Evolutionary conservation across 2,888 invertebrate species (phyloP).

Genomic region (Sesamia inferens): DNA sequence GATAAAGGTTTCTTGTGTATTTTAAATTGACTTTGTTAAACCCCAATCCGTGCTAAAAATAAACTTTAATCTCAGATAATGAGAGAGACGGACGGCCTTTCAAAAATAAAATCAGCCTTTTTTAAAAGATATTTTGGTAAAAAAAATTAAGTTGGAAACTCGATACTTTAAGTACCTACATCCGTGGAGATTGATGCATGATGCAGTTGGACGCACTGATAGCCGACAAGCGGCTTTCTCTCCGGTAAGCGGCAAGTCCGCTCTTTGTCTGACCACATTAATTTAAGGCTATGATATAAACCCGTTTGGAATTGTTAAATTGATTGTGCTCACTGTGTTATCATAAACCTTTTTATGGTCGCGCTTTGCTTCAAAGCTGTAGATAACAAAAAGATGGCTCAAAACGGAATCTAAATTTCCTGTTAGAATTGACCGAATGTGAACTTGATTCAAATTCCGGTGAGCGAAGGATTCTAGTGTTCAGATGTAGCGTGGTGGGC

Average conservation of each 20-base stretch:
- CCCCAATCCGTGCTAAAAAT: conserved; percentile 19
- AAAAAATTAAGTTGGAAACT: conserved; percentile 57
- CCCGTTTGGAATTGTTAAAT: conserved; percentile 80
- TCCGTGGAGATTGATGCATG: conserved; percentile 66
- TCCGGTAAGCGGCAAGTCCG: conserved; percentile 80
- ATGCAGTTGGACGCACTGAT: conserved; percentile 63
- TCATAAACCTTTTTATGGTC: conserved; percentile 64
- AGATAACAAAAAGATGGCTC: conserved; percentile 67
- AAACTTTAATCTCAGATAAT: conserved; percentile 23
- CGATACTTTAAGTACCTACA: conserved; percentile 56
- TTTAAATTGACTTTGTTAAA: conserved; percentile 42
- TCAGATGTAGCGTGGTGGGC: conserved; percentile 65
- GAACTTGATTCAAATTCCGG: conserved; percentile 77
- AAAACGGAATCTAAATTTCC: conserved; percentile 75
- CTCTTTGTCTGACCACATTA: conserved; percentile 86
- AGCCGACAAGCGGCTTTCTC: conserved; percentile 80
- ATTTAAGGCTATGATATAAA: conserved; percentile 82
- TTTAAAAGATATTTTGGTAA: conserved; percentile 35
- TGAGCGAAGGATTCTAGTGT: conserved; percentile 68
- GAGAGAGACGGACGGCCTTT: neutral
- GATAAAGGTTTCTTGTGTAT: conserved; percentile 25
- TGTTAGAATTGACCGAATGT: conserved; percentile 74
- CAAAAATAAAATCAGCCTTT: conserved; percentile 7
- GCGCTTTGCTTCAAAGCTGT: conserved; percentile 32
- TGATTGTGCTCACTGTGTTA: conserved; percentile 80